phyloP scores from a whole-genome alignment of 1,140 invertebrate species.

The Dendroctonus ponderosae region DNA sequence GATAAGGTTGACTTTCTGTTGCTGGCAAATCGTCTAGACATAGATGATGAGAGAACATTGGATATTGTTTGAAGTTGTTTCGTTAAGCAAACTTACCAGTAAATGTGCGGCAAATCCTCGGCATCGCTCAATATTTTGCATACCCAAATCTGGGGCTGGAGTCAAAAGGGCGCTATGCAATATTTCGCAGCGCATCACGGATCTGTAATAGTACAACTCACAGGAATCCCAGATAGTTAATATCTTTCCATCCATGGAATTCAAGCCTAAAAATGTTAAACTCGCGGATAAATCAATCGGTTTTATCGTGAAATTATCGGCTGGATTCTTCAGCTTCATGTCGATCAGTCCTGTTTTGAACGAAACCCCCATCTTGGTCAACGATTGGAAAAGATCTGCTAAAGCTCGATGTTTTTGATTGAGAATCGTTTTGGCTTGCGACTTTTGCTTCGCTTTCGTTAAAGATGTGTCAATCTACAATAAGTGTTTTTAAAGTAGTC shows the following conservation, averaged over 20 bases:
- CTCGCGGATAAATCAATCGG: constrained; percentile 62
- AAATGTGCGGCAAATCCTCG: constrained; percentile 70
- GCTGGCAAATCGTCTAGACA: constrained; percentile 53
- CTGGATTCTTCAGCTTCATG: constrained; percentile 48
- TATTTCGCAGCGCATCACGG: constrained; percentile 65
- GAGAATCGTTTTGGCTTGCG: constrained; percentile 76
- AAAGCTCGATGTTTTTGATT: constrained; percentile 81
- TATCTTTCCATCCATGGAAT: constrained; percentile 57
- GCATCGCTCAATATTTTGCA: constrained; percentile 78
- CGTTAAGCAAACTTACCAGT: constrained; percentile 49
- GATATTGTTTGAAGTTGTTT: constrained; percentile 5
- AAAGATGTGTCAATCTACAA: constrained; percentile 59
- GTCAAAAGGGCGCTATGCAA: constrained; percentile 63
- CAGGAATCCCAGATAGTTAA: constrained; percentile 69
- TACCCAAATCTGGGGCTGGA: constrained; percentile 75
- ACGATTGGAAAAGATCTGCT: constrained; percentile 77
- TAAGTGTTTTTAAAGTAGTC: constrained; percentile 2
- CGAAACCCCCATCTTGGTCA: constrained; percentile 73
- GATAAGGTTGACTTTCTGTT: constrained; percentile 55
- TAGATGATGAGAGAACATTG: constrained; percentile 13
- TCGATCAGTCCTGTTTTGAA: constrained; percentile 68
- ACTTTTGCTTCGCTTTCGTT: constrained; percentile 74
- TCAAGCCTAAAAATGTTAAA: constrained; percentile 50
- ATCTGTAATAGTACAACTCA: constrained; percentile 74
- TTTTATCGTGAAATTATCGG: constrained; percentile 55